Percentiles rank a stretch among this genome's conserved stretches.
Evolutionary conservation across 2,888 invertebrate species (phyloP).

Genomic region (Clitarchus hookeri): DNA sequence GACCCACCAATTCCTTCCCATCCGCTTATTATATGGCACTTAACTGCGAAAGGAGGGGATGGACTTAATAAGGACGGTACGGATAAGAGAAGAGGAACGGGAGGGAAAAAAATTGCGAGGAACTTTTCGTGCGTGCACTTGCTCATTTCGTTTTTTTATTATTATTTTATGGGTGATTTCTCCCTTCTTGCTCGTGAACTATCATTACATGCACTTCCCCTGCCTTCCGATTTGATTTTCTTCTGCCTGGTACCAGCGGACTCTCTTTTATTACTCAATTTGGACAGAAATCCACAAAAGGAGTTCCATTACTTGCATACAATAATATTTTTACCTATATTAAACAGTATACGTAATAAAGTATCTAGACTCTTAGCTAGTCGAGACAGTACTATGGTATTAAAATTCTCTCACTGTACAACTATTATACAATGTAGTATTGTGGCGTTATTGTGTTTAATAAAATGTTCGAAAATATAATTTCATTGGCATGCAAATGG

Average conservation of each 20-base stretch:
- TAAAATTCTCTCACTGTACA: no score
- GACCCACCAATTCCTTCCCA: background rate
- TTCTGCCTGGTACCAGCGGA: background rate
- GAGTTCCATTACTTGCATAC: no score
- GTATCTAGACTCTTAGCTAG: no score
- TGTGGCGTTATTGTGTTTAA: no score
- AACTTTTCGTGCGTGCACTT: background rate
- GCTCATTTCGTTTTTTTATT: background rate
- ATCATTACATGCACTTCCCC: background rate
- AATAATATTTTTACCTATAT: no score
- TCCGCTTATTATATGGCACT: conserved; percentile 34
- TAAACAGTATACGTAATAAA: no score
- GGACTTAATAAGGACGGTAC: conserved; percentile 25
- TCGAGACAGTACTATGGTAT: no score
- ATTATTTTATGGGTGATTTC: background rate
- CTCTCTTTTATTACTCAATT: background rate
- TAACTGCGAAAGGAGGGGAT: conserved; percentile 29
- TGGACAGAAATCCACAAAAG: background rate
- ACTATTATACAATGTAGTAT: no score
- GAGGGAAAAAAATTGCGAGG: background rate
- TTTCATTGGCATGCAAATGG: no score
- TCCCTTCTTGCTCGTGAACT: background rate
- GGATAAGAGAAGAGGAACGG: background rate
- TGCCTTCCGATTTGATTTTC: background rate
- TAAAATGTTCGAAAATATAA: no score